A percentile compares a stretch with the other conserved stretches of the same genome.
Conservation (phyloP, 1,140 invertebrate genomes). For the Aphelinus atriplicis region DNA sequence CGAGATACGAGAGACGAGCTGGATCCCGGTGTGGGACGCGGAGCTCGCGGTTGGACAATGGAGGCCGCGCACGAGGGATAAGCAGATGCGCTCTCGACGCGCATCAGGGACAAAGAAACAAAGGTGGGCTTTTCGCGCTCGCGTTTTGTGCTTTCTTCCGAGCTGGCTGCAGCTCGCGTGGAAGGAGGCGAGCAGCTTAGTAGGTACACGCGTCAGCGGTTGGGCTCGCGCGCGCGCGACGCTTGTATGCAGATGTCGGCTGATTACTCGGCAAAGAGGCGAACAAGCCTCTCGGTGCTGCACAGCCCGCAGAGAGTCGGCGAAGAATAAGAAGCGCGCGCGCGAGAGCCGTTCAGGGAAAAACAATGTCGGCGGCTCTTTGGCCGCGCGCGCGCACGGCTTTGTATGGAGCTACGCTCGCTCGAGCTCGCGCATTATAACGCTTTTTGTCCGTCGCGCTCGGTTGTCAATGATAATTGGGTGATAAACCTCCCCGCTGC, state of each 20-base stretch:
- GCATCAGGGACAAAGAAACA: too few relatives aligned
- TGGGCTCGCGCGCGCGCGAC: not conserved
- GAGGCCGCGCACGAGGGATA: not conserved
- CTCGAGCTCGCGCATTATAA: constrained; percentile 26
- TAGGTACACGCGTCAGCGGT: too few relatives aligned
- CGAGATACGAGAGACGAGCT: too few relatives aligned
- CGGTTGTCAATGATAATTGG: constrained; percentile 52
- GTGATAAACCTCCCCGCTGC: constrained; percentile 46
- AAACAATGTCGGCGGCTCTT: constrained; percentile 17
- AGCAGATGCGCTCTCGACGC: not conserved
- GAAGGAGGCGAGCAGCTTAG: too few relatives aligned
- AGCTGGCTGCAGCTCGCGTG: too few relatives aligned
- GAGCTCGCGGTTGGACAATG: not conserved
- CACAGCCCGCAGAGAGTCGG: constrained; percentile 38
- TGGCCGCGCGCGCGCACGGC: not conserved
- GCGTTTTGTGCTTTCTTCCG: too few relatives aligned
- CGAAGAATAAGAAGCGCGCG: constrained; percentile 30
- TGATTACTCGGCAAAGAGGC: constrained; percentile 47
- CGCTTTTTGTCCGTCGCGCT: constrained; percentile 46
- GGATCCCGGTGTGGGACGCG: too few relatives aligned
- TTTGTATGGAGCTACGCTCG: too few relatives aligned
- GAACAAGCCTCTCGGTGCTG: constrained; percentile 33
- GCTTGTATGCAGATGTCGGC: constrained; percentile 50
- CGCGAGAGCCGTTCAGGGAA: constrained; percentile 24
- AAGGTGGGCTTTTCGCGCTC: constrained; percentile 19